Percentiles rank a stretch among this genome's conserved stretches.
phyloP scores from a whole-genome alignment of 1,140 invertebrate species.

The Apolygus lucorum region DNA sequence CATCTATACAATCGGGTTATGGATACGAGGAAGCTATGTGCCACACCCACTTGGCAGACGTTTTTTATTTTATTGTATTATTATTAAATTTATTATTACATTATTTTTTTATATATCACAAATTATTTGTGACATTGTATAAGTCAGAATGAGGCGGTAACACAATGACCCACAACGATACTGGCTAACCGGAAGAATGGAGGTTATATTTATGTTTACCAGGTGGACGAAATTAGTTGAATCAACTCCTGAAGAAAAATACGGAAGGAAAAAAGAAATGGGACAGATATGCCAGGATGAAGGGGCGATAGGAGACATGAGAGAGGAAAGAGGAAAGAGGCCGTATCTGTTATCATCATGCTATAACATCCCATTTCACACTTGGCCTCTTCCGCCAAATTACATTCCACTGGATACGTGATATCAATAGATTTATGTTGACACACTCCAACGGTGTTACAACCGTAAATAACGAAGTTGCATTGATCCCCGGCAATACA shows the following conservation, averaged over 20 bases:
- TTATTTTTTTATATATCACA: too few species aligned
- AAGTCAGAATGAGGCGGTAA: too few species aligned
- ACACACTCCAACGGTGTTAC: background rate
- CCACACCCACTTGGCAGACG: too few species aligned
- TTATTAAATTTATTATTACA: too few species aligned
- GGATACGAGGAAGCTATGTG: too few species aligned
- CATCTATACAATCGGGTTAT: too few species aligned
- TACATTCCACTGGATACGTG: conserved; percentile 7
- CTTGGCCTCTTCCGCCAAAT: conserved; percentile 14
- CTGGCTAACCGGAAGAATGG: too few species aligned
- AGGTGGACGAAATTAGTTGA: background rate
- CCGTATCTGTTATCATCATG: conserved; percentile 7
- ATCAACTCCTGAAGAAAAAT: background rate
- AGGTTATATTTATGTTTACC: too few species aligned
- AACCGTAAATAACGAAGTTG: conserved; percentile 8
- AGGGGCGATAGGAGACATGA: background rate
- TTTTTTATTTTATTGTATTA: too few species aligned
- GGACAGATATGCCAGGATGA: background rate
- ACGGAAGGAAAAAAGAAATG: background rate
- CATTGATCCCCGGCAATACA: conserved; percentile 10
- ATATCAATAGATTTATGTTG: conserved; percentile 17
- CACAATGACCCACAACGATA: too few species aligned
- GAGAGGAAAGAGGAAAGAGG: background rate
- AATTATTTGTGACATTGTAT: too few species aligned
- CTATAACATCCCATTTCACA: conserved; percentile 11